Conservation (phyloP, 1,140 invertebrate species). For the Bombus turneri region DNA sequence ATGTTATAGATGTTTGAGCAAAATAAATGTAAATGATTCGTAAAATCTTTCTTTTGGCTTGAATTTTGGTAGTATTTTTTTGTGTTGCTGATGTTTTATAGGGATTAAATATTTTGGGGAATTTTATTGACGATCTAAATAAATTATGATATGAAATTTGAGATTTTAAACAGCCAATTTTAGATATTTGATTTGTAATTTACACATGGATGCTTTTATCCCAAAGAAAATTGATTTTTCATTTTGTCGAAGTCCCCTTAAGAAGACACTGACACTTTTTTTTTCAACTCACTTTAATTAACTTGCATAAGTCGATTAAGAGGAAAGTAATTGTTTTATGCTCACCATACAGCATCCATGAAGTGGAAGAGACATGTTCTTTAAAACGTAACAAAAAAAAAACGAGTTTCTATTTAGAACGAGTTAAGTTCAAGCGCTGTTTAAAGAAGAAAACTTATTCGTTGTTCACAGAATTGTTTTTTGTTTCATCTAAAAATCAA, state of each 20-base stretch:
- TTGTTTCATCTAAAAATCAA: neutral
- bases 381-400: slow-evolving; percentile 49
- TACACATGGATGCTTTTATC: slow-evolving; percentile 22
- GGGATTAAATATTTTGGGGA: no score
- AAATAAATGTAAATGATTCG: no score
- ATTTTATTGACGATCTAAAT: neutral
- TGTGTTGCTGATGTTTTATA: neutral
- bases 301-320: slow-evolving; percentile 10
- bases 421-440: neutral
- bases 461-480: slow-evolving; percentile 1
- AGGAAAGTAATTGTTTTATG: slow-evolving; percentile 45
- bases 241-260: neutral
- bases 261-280: neutral
- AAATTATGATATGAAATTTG: neutral
- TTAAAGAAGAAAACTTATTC: neutral
- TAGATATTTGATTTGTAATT: neutral
- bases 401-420: slow-evolving; percentile 39
- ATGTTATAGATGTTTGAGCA: neutral
- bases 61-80: neutral
- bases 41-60: neutral
- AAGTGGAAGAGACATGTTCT: slow-evolving; percentile 52
- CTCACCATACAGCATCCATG: slow-evolving; percentile 46
- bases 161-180: neutral
- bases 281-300: neutral
- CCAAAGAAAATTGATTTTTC: no score